Percentiles rank a stretch among this genome's conserved stretches.
These are phyloP conservation scores for Synanthedon formicaeformis DNA, from an alignment of 2,888 invertebrate species.

Conservation along the genomic window DNA sequence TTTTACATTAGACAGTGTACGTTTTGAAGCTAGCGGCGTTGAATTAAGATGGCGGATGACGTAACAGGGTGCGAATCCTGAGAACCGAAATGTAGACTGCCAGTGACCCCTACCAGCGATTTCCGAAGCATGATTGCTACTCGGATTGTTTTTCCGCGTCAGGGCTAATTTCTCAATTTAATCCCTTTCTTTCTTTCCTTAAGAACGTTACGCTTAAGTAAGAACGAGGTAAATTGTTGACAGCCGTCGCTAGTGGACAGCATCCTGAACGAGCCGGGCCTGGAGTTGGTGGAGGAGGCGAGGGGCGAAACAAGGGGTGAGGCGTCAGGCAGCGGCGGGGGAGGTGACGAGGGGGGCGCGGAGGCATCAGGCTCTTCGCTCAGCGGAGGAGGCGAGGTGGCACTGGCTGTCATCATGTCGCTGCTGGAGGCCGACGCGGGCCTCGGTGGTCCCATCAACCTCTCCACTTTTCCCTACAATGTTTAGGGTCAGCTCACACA, in stretches of 20 bases:
- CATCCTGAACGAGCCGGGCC: conserved; percentile 31
- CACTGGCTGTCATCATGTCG: conserved; percentile 94
- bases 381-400: conserved; percentile 88
- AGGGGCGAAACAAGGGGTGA: conserved; percentile 28
- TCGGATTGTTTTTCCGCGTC: no score
- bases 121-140: no score
- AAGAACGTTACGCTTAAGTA: no score
- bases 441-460: conserved; percentile 88
- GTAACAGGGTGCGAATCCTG: no score
- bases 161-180: no score
- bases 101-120: no score
- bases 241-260: conserved; percentile 38
- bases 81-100: no score
- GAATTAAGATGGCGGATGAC: no score
- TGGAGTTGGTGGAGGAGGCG: conserved; percentile 18
- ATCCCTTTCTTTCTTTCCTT: no score
- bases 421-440: conserved; percentile 90
- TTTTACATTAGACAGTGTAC: no score
- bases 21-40: no score
- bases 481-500: conserved; percentile 26
- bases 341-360: conserved; percentile 52
- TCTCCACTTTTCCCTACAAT: conserved; percentile 88
- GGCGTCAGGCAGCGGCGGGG: conserved; percentile 19
- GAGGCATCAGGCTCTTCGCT: conserved; percentile 35
- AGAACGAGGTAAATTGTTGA: background rate